phyloP scores from a whole-genome alignment of 2,888 invertebrate species.

The Epinotia brunnichana region DNA sequence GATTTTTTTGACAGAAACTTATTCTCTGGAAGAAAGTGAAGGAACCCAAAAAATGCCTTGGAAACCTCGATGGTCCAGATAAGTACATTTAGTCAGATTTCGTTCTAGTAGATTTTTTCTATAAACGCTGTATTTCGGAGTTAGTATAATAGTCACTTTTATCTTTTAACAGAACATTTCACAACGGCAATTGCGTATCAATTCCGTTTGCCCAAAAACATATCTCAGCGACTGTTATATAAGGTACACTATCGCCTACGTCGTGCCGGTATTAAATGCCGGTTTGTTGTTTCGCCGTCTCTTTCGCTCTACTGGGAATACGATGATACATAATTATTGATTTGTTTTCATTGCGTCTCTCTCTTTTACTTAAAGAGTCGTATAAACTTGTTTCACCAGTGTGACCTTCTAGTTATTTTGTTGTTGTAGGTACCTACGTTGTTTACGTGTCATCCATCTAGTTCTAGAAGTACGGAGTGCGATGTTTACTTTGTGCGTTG shows the following conservation, averaged over 20 bases:
- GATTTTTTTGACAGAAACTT: no score
- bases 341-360: conserved; percentile 85
- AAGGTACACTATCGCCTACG: conserved; percentile 61
- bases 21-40: no score
- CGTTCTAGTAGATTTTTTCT: background rate
- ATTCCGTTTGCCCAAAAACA: conserved; percentile 53
- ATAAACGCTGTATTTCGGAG: background rate
- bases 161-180: conserved; percentile 51
- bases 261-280: conserved; percentile 73
- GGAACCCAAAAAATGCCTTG: no score
- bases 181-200: conserved; percentile 59
- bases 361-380: conserved; percentile 68
- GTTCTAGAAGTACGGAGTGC: conserved; percentile 70
- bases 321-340: conserved; percentile 77
- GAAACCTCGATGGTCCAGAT: no score
- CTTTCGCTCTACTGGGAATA: conserved; percentile 76
- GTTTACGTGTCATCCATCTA: conserved; percentile 81
- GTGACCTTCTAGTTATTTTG: conserved; percentile 81
- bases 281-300: conserved; percentile 82
- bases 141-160: no score
- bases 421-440: conserved; percentile 73
- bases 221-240: conserved; percentile 50
- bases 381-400: conserved; percentile 69
- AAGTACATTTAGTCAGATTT: background rate
- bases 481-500: conserved; percentile 49